Percentiles rank a stretch among this genome's conserved stretches.
Evolutionary conservation across 2,888 invertebrate species (phyloP).

Genomic region (Esperia sulphurella): DNA sequence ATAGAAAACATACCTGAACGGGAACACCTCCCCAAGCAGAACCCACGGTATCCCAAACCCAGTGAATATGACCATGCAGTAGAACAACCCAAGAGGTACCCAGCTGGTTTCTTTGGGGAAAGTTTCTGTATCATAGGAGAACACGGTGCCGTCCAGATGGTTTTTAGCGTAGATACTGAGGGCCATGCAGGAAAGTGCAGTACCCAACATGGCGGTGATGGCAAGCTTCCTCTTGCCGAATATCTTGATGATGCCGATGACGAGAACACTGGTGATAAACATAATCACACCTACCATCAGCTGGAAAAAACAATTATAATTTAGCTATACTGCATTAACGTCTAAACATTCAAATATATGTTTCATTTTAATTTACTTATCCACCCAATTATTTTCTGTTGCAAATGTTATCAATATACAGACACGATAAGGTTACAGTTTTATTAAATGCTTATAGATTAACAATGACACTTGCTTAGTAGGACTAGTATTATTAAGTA

Average conservation of each 20-base stretch:
- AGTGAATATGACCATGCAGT: constrained; percentile 52
- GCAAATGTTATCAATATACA: too few species aligned
- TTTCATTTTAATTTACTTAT: too few species aligned
- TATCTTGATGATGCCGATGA: constrained; percentile 57
- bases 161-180: constrained; percentile 64
- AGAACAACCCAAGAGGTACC: constrained; percentile 59
- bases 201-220: constrained; percentile 57
- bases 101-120: constrained; percentile 57
- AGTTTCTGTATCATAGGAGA: constrained; percentile 60
- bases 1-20: constrained; percentile 62
- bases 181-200: constrained; percentile 53
- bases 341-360: too few species aligned
- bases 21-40: constrained; percentile 78
- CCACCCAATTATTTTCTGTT: too few species aligned
- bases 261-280: constrained; percentile 55
- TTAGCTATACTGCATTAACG: too few species aligned
- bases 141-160: constrained; percentile 48
- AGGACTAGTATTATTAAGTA: too few species aligned
- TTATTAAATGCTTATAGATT: too few species aligned
- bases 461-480: too few species aligned
- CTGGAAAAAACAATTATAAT: constrained; percentile 43
- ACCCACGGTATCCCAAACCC: constrained; percentile 76
- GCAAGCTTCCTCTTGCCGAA: constrained; percentile 72
- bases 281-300: constrained; percentile 68
- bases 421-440: too few species aligned